Evolutionary conservation across 2,797 vertebrate genomes (phyloP).

Genomic region (Astyanax mexicanus): DNA sequence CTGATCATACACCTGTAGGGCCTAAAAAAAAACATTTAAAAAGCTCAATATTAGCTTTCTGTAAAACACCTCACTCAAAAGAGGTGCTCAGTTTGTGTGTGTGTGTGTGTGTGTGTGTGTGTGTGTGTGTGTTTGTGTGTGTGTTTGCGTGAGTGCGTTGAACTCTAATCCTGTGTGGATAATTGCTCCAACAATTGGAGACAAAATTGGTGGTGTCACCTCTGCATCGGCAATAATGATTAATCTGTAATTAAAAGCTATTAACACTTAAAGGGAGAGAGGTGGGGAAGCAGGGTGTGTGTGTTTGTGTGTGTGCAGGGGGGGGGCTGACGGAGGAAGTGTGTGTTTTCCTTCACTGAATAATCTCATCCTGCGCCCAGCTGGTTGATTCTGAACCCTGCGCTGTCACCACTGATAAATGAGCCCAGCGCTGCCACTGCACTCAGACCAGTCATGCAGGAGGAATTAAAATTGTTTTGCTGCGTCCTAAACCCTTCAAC

Average conservation of each 20-base stretch:
- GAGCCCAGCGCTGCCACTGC: constrained; percentile 44
- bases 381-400: constrained; percentile 54
- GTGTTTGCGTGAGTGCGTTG: constrained; percentile 14
- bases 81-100: neutral
- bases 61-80: too few species aligned
- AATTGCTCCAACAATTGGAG: constrained; percentile 62
- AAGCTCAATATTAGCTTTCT: too few species aligned
- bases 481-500: constrained; percentile 13
- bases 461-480: constrained; percentile 53
- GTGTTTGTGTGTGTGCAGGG: too few species aligned
- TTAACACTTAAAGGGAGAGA: constrained; percentile 15
- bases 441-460: constrained; percentile 41
- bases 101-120: constrained; percentile 7
- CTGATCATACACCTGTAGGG: neutral
- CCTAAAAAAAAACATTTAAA: neutral
- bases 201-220: constrained; percentile 63
- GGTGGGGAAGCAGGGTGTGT: neutral
- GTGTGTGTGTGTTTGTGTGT: constrained; percentile 1
- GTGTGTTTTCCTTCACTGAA: constrained; percentile 58
- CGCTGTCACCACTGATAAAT: constrained; percentile 68
- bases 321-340: neutral
- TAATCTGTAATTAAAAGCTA: constrained; percentile 54
- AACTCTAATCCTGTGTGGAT: constrained; percentile 56
- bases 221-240: constrained; percentile 57
- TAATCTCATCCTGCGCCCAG: constrained; percentile 59